Evolutionary conservation across 2,113 vertebrate species (phyloP), one percentile per base, ranked within the genome.

Genomic region (Pluvianellus socialis): DNA sequence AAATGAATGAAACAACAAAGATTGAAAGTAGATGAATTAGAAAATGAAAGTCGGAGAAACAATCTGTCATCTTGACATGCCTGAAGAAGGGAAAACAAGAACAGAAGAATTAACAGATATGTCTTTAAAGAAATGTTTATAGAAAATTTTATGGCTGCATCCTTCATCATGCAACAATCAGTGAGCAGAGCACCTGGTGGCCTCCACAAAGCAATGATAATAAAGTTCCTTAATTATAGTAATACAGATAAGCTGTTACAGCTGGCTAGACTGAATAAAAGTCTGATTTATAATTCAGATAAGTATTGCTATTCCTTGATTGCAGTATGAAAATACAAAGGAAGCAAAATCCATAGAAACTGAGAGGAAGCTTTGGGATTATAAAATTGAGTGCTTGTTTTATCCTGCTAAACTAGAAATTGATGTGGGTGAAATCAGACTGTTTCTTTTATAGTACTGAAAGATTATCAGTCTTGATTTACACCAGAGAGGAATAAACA

Each of bases 201-300:
- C 58, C 66, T 96, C 65, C 53, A 24, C 61, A 90, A 44, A 86
- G 53, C 65, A 91, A 76, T n/a, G 5, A 77, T 86, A 70, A 90
- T 73, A 68, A 92, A 61, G 23, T 90, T 95, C 71, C 63, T 83
- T 94, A 93, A 93, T 95, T 91, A 92, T 20, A 84, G 55, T 53
- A 66, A 72, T 44, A 53, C 3, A 96, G 73, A 63, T 68, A 73
- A 92, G 10, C 21, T 86, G 58, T 85, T 84, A 88, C 72, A 91
- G 84, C 79, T 96, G 63, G 21, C 76, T 85, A 68, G 62, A 90
- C 47, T 80, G 70, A 93, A 88, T 81, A 80, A 75, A 96, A 86
- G 52, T 89, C 42, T 92, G n/a, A 79, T 95, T 94, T 91, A 92
- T 93, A 91, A 92, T 94, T 88, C 82, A 88, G 82, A 53, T 61